Evolutionary conservation across 2,113 vertebrate genomes (phyloP), one percentile per base, ranked within the genome.

Genomic region (Pica pica): DNA sequence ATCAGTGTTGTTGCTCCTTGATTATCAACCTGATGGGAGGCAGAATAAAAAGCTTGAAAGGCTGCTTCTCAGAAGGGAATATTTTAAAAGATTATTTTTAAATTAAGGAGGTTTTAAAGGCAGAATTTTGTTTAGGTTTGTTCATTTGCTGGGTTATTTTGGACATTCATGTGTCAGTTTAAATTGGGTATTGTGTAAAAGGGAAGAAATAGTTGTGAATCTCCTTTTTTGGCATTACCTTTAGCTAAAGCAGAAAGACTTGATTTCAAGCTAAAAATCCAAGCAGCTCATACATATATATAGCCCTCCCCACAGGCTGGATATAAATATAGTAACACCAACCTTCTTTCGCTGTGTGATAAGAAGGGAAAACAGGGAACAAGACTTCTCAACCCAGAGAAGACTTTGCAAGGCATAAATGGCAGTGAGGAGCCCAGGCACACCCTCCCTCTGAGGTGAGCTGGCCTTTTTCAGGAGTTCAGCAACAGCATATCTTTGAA

Each of bases 11-110:
- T 77, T 74, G 67, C 61, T 86, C 61, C n/a, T 30, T 56, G 77
- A 74, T 71, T 80, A 90, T 76, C 14, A 5, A 46, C 83, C 61
- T 85, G 89, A 91, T 87, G 68, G 77, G 82, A 94, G 76, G 63
- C 56, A 53, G 33, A 97, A 91, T 61, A 68, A 71, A 92, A 97
- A 97, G 75, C 11, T n/a, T 80, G 83, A 83, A 96, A 83, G 52
- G 28, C n/a, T 64, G 7, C 82, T 96, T 87, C 79, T 79, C 82
- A 70, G 52, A 77, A 89, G 23, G 52, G 30, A 31, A 3, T 52
- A 22, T 92, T 92, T 94, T 88, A 90, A 87, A 80, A 89, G 68
- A 53, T 20, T 2, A 74, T 60, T 81, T 93, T 85, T 42, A 83
- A 91, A 88, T 84, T 37, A 93, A 81, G 44, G 61, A 46, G 26